Percentiles rank a stretch among this genome's conserved stretches.
phyloP scores from a whole-genome alignment of 2,888 invertebrate species.

The Cetonia aurata region DNA sequence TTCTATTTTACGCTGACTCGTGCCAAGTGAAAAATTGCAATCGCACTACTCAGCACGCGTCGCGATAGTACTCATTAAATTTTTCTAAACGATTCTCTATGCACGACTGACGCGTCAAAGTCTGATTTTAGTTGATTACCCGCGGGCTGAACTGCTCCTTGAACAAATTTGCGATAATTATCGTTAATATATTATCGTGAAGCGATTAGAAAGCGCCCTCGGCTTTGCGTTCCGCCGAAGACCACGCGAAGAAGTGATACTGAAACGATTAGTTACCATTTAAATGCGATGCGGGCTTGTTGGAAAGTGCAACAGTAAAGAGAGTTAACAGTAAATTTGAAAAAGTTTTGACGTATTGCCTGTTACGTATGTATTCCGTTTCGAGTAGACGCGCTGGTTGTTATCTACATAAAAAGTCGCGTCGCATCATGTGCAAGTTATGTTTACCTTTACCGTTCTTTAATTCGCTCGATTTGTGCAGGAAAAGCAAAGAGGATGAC shows the following conservation, averaged over 20 bases:
- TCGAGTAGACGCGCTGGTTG: not conserved
- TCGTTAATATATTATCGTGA: too few species aligned
- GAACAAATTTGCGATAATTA: too few species aligned
- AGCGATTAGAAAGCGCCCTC: constrained; percentile 1
- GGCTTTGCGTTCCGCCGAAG: not conserved
- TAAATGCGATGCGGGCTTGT: constrained; percentile 11
- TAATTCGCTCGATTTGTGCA: constrained; percentile 37
- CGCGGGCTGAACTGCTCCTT: too few species aligned
- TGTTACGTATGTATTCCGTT: not conserved
- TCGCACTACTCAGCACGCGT: too few species aligned
- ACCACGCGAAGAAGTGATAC: constrained; percentile 7
- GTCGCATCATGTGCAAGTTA: constrained; percentile 39
- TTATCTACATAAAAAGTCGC: constrained; percentile 16
- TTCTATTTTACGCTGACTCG: not conserved
- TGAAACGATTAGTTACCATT: not conserved
- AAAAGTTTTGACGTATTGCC: constrained; percentile 18
- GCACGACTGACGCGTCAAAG: too few species aligned
- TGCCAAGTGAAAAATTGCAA: too few species aligned
- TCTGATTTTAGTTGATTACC: too few species aligned
- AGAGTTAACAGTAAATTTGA: constrained; percentile 13
- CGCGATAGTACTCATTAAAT: too few species aligned
- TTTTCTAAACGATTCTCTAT: too few species aligned
- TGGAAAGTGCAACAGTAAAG: constrained; percentile 16
- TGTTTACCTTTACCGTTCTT: constrained; percentile 41
- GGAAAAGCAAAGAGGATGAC: constrained; percentile 14